A percentile compares a stretch with the other conserved stretches of the same genome.
Conservation (phyloP, 2,888 invertebrate species). For the Trissonchulus latispiculum region DNA sequence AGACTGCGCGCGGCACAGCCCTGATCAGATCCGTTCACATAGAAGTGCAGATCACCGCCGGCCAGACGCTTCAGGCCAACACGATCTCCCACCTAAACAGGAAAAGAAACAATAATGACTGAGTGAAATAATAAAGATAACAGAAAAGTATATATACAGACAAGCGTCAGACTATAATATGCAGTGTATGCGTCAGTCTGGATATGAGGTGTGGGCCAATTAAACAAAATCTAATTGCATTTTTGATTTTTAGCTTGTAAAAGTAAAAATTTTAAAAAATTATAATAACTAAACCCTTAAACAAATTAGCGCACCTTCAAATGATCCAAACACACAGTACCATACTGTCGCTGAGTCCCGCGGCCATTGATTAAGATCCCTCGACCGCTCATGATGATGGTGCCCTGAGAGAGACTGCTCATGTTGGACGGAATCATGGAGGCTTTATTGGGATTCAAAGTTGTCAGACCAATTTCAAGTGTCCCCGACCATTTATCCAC, state of each 20-base stretch:
- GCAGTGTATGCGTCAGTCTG: too few relatives aligned
- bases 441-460: constrained; percentile 75
- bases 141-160: too few relatives aligned
- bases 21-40: constrained; percentile 82
- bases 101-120: too few relatives aligned
- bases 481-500: constrained; percentile 87
- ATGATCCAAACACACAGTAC: constrained; percentile 83
- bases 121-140: too few relatives aligned
- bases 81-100: constrained; percentile 81
- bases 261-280: too few relatives aligned
- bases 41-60: constrained; percentile 76
- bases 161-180: too few relatives aligned
- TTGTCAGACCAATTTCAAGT: constrained; percentile 82
- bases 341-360: constrained; percentile 81
- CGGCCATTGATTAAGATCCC: constrained; percentile 92
- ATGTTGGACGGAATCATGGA: constrained; percentile 21
- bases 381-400: constrained; percentile 74
- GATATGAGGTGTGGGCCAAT: too few relatives aligned
- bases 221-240: too few relatives aligned
- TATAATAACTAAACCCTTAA: too few relatives aligned
- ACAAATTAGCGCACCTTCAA: constrained; percentile 61
- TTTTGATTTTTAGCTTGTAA: too few relatives aligned
- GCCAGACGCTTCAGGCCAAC: constrained; percentile 79
- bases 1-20: constrained; percentile 76
- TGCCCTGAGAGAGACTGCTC: constrained; percentile 33